These are phyloP conservation scores for Hephaestus fuliginosus DNA, from an alignment of 2,797 vertebrate genomes.

Conservation along the genomic window DNA sequence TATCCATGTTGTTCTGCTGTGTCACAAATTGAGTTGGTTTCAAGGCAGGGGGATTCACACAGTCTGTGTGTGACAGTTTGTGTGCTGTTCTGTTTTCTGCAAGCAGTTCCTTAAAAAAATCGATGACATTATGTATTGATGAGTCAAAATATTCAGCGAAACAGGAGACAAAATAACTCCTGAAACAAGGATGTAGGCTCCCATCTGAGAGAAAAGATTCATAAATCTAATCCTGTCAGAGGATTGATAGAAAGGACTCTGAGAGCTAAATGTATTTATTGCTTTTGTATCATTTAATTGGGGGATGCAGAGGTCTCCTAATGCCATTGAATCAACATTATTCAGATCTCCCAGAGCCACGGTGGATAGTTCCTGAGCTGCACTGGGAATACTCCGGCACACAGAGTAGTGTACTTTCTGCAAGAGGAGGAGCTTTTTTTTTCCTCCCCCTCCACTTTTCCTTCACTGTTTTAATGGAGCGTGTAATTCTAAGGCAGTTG, in stretches of 20 bases:
- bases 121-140: constrained; percentile 60
- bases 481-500: constrained; percentile 67
- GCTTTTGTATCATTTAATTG: constrained; percentile 60
- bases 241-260: constrained; percentile 36
- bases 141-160: constrained; percentile 44
- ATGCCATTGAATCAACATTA: constrained; percentile 41
- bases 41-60: constrained; percentile 13
- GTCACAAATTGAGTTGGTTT: constrained; percentile 43
- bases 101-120: constrained; percentile 38
- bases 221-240: constrained; percentile 46
- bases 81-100: constrained; percentile 29
- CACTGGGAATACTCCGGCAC: constrained; percentile 40
- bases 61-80: not conserved
- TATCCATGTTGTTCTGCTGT: constrained; percentile 28
- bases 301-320: constrained; percentile 31
- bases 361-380: constrained; percentile 52
- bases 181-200: constrained; percentile 13
- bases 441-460: constrained; percentile 9
- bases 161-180: constrained; percentile 38
- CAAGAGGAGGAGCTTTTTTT: constrained; percentile 4
- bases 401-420: constrained; percentile 11
- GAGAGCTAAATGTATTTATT: constrained; percentile 46
- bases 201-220: constrained; percentile 22
- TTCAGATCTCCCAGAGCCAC: constrained; percentile 37
- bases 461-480: constrained; percentile 62